phyloP scores from a whole-genome alignment of 2,113 vertebrate genomes.

The Dromiciops gliroides region DNA sequence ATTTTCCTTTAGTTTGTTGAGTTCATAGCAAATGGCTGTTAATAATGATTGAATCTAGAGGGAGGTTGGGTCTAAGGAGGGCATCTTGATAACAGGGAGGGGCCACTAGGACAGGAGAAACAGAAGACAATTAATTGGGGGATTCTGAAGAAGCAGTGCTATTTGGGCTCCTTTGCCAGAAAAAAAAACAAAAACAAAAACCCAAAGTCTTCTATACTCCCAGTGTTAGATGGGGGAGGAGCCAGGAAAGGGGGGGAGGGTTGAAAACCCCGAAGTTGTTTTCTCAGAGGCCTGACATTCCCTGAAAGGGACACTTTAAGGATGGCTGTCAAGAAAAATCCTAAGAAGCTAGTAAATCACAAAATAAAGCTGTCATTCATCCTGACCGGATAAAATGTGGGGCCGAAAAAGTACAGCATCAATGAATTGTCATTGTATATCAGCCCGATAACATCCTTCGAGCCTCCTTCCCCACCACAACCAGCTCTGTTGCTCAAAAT shows the following conservation, averaged over 20 bases:
- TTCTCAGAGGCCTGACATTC: slow-evolving; percentile 59
- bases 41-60: not conserved
- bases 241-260: not conserved
- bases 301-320: slow-evolving; percentile 40
- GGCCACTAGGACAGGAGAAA: not conserved
- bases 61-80: not conserved
- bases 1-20: not conserved
- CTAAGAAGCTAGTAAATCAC: slow-evolving; percentile 15
- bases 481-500: not conserved
- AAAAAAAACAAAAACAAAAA: not conserved
- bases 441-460: not conserved
- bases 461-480: not conserved
- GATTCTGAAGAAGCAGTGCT: not conserved
- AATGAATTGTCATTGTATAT: slow-evolving; percentile 41
- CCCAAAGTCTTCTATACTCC: too few species aligned
- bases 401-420: slow-evolving; percentile 56
- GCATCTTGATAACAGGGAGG: accelerated
- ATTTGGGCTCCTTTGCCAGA: not conserved
- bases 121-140: not conserved
- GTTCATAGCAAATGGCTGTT: not conserved
- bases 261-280: not conserved
- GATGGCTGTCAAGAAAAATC: slow-evolving; percentile 64
- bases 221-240: not conserved
- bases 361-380: slow-evolving; percentile 71
- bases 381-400: slow-evolving; percentile 30